phyloP scores from a whole-genome alignment of 2,797 vertebrate genomes.

The Acestrorhynchus altus region DNA sequence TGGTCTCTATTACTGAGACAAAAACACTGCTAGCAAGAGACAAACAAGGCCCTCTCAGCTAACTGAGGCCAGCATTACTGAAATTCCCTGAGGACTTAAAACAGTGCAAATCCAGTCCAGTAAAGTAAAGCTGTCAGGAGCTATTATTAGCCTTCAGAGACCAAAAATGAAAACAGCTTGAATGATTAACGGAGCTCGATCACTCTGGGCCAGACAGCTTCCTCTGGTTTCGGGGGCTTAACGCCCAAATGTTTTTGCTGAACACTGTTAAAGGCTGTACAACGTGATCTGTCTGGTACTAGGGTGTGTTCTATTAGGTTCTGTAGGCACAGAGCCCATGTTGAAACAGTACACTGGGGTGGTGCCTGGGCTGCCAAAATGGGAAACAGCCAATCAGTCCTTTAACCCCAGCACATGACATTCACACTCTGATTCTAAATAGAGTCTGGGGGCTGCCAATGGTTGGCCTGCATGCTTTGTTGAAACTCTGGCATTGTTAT shows the following conservation, averaged over 20 bases:
- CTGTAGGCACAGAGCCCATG: conserved; percentile 6
- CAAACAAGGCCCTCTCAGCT: conserved; percentile 17
- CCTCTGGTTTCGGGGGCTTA: conserved; percentile 43
- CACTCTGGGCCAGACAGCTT: conserved; percentile 56
- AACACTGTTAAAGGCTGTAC: background rate
- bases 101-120: background rate
- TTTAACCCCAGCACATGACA: conserved; percentile 20
- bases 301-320: conserved; percentile 10
- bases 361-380: conserved; percentile 12
- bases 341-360: conserved; percentile 7
- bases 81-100: conserved; percentile 14
- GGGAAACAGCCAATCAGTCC: conserved; percentile 24
- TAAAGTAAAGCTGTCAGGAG: conserved; percentile 33
- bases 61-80: background rate
- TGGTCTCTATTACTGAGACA: conserved; percentile 4
- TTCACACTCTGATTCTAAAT: background rate
- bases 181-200: conserved; percentile 47
- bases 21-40: background rate
- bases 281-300: background rate
- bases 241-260: conserved; percentile 20
- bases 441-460: conserved; percentile 39
- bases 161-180: conserved; percentile 65
- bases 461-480: conserved; percentile 58
- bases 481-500: conserved; percentile 70
- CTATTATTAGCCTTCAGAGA: conserved; percentile 63